Conservation (phyloP, 2,888 invertebrate species). For the Torymus texanus region DNA sequence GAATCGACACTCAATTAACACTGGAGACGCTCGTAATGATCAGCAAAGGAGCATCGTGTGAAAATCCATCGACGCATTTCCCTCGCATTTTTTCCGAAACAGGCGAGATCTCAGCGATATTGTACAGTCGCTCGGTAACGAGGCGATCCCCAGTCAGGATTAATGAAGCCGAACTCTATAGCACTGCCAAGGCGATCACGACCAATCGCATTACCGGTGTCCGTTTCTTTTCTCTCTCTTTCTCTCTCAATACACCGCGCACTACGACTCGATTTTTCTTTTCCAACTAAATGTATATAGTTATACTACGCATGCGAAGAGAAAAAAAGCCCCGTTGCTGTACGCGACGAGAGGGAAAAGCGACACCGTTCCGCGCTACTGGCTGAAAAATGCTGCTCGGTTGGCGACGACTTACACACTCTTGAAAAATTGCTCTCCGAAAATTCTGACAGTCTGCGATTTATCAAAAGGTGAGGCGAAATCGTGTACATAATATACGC, state of each 20-base stretch:
- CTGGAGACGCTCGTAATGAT: too few species aligned
- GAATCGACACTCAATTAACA: too few species aligned
- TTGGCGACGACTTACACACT: neutral
- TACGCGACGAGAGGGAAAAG: conserved; percentile 23
- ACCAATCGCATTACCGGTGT: conserved; percentile 42
- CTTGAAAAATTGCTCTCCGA: conserved; percentile 72
- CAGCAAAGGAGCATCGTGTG: neutral
- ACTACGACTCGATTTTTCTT: conserved; percentile 34
- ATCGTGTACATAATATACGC: conserved; percentile 40
- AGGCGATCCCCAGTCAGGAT: neutral
- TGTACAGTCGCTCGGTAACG: neutral
- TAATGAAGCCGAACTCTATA: conserved; percentile 34
- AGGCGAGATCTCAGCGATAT: too few species aligned
- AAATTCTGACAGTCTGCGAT: conserved; percentile 71
- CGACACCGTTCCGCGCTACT: conserved; percentile 67
- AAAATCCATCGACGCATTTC: neutral
- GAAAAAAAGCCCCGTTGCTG: neutral
- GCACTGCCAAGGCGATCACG: conserved; percentile 4
- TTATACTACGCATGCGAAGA: neutral
- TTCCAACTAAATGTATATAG: neutral
- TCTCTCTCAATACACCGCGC: neutral
- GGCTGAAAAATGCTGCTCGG: conserved; percentile 70
- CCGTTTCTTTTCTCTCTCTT: conserved; percentile 4
- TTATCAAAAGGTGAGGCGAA: conserved; percentile 68
- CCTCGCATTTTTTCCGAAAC: conserved; percentile 1